Conservation (phyloP, 2,797 vertebrate species). For the Darevskia nairensis region DNA sequence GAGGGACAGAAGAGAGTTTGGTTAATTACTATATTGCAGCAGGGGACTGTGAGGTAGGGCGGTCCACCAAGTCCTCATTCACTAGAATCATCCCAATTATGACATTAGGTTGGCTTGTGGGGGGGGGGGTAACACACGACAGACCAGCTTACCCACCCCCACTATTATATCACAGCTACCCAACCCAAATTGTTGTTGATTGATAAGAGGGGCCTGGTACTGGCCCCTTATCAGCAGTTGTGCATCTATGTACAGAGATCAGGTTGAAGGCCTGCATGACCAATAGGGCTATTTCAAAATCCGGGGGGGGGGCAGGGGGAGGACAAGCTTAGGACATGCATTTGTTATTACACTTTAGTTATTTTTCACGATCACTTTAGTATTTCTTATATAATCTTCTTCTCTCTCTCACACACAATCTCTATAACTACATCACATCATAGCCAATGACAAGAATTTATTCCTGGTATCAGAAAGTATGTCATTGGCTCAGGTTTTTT, state of each 20-base stretch:
- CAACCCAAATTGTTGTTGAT: neutral
- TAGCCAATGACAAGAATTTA: constrained; percentile 61
- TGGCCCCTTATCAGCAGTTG: neutral
- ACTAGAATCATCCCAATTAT: neutral
- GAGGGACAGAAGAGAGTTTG: neutral
- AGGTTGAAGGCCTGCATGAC: neutral
- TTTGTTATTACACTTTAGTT: neutral
- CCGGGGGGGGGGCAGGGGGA: too few relatives aligned
- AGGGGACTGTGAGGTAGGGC: neutral
- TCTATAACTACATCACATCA: constrained; percentile 62
- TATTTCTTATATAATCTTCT: constrained; percentile 39
- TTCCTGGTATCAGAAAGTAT: constrained; percentile 72
- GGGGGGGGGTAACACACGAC: neutral
- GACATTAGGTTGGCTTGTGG: neutral
- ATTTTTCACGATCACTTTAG: constrained; percentile 22
- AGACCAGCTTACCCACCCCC: neutral
- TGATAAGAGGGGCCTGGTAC: neutral
- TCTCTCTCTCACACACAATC: constrained; percentile 35
- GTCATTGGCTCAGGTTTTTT: constrained; percentile 74
- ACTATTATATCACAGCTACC: neutral
- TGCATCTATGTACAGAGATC: neutral
- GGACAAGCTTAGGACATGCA: neutral
- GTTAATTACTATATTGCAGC: neutral
- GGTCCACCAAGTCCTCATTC: neutral
- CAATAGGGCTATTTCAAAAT: neutral